Evolutionary conservation across 2,113 vertebrate genomes (phyloP).

Genomic region (Numenius arquata): DNA sequence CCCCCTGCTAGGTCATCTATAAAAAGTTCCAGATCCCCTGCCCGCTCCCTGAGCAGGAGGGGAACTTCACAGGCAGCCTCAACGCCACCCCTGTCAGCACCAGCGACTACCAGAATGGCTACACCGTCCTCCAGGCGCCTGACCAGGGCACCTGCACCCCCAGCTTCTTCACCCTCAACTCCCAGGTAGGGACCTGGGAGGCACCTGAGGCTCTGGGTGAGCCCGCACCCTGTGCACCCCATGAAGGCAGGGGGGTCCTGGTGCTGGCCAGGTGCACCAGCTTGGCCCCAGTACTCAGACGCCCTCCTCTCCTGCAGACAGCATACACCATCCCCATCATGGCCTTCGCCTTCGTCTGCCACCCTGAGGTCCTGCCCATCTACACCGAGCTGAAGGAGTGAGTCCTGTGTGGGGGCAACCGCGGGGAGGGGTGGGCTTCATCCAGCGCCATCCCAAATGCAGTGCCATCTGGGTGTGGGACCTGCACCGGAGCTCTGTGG

Average conservation of each 20-base stretch:
- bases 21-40: slow-evolving; percentile 95
- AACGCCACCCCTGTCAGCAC: slow-evolving; percentile 52
- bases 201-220: background rate
- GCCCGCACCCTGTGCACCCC: fast-evolving
- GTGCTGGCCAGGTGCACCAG: background rate
- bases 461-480: background rate
- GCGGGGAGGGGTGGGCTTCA: background rate
- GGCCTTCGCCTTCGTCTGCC: slow-evolving; percentile 97
- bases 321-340: slow-evolving; percentile 97
- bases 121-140: slow-evolving; percentile 33
- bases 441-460: background rate
- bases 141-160: slow-evolving; percentile 71
- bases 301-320: slow-evolving; percentile 71
- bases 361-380: slow-evolving; percentile 97
- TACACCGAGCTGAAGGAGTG: slow-evolving; percentile 96
- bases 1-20: slow-evolving; percentile 88
- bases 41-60: slow-evolving; percentile 75
- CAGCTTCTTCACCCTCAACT: slow-evolving; percentile 89
- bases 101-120: slow-evolving; percentile 64
- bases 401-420: slow-evolving; percentile 57
- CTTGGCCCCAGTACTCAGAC: background rate
- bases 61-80: slow-evolving; percentile 76
- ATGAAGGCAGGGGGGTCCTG: fast-evolving
- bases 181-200: slow-evolving; percentile 77
- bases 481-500: fast-evolving